Base-by-base conservation (phyloP, 2,113 vertebrate species). In the Raphicerus campestris region DNA sequence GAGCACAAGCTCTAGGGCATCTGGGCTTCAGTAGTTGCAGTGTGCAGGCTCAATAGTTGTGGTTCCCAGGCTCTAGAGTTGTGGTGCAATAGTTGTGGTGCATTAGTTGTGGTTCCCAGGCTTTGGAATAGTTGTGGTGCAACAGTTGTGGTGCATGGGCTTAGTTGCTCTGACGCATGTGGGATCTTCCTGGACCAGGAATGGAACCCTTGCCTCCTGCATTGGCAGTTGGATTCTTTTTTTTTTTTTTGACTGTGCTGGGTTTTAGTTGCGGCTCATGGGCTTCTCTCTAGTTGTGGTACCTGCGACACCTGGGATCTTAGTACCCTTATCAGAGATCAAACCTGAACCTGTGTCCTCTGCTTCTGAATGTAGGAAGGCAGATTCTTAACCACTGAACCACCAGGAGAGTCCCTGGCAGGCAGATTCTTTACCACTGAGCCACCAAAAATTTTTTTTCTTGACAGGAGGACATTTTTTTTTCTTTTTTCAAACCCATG, bases 241-340 rank as follows among this genome's bases (percentile, higher is more conserved):
- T 7, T 32, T 35, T 70, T 70, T 70, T 70, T 70, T 70, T 39
- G n/a, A 73, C 66, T 22, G n/a, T 73, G 66, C 11, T 39, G 35
- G 10, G 66, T 73, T 39, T 73, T 39, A 22, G 66, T 39, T 73
- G 66, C 5, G 1, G 66, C 66, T 35, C 66, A 39, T 22, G 66
- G 66, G n/a, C 19, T 13, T 39, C 66, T 73, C n/a, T 66, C n/a
- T 3, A 70, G n/a, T 11, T 73, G 66, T 11, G n/a, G 66, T 39
- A 39, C 19, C 66, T 0, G 5, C 0, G 10, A 73, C 66, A 73
- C 0, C 0, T 73, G 35, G 66, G n/a, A 22, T 39, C 35, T 39
- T 73, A 73, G n/a, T 22, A 2, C n/a, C 66, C n/a, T 73, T 11
- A 66, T 66, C 16, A 39, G 66, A 73, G 66, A 73, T 73, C 66